A percentile compares a stretch with the other conserved stretches of the same genome.
Conservation (phyloP, 2,113 vertebrate species). For the Tragelaphus strepsiceros region DNA sequence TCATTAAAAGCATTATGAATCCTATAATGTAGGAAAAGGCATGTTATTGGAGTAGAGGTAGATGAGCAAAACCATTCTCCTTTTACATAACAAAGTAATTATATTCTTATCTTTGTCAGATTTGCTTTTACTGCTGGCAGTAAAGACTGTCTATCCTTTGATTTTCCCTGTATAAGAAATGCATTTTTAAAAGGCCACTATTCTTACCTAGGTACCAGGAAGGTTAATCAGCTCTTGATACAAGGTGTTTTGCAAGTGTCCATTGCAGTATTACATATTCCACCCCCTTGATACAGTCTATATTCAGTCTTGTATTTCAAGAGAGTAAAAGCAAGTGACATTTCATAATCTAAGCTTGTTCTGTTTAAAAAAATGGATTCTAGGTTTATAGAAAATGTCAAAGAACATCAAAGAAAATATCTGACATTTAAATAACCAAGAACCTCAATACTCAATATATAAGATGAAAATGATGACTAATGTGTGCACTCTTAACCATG, state of each 20-base stretch:
- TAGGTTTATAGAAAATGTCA: slow-evolving; percentile 57
- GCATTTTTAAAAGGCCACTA: background rate
- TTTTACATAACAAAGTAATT: background rate
- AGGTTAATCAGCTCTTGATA: background rate
- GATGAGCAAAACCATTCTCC: background rate
- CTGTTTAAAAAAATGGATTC: slow-evolving; percentile 25
- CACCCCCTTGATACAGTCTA: background rate
- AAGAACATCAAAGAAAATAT: slow-evolving; percentile 36
- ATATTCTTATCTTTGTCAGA: background rate
- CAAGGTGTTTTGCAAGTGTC: background rate
- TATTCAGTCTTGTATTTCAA: slow-evolving; percentile 36
- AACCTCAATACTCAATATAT: background rate
- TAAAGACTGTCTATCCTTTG: background rate
- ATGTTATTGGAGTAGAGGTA: background rate
- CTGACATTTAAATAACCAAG: slow-evolving; percentile 47
- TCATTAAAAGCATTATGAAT: background rate
- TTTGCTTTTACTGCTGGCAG: background rate
- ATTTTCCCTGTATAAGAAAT: background rate
- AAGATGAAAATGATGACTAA: background rate
- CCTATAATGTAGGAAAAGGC: background rate
- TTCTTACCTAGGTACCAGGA: background rate
- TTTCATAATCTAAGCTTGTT: slow-evolving; percentile 52
- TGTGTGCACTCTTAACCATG: background rate
- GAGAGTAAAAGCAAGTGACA: slow-evolving; percentile 50
- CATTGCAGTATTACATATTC: background rate